phyloP scores from a whole-genome alignment of 2,888 invertebrate genomes.

The Cerastis rubricosa region DNA sequence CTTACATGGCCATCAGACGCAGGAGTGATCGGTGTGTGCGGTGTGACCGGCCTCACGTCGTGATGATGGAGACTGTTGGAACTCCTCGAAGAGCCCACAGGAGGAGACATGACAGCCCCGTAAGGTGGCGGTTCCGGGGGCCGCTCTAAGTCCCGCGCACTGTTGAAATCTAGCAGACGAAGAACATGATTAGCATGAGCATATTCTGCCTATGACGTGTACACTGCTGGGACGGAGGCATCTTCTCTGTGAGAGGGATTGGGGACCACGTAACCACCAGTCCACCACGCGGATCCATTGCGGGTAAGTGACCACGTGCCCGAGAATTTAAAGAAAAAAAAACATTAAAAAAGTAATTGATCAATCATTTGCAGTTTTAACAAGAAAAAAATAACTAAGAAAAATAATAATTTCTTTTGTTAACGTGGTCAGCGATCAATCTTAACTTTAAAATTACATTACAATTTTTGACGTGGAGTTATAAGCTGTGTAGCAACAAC shows the following conservation, averaged over 20 bases:
- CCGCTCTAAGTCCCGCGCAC: conserved; percentile 81
- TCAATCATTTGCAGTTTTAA: conserved; percentile 28
- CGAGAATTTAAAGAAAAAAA: background rate
- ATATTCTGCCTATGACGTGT: background rate
- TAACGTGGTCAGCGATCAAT: conserved; percentile 44
- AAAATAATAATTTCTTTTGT: background rate
- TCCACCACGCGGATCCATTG: background rate
- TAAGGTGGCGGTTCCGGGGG: conserved; percentile 87
- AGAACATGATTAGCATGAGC: conserved; percentile 19
- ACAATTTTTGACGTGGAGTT: conserved; percentile 29
- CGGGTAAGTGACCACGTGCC: background rate
- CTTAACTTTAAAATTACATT: conserved; percentile 48
- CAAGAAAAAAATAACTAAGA: background rate
- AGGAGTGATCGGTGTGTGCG: conserved; percentile 84
- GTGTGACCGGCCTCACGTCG: conserved; percentile 81
- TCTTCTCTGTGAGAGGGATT: background rate
- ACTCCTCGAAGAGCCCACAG: conserved; percentile 83
- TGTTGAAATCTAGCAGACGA: conserved; percentile 79
- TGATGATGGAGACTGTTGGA: conserved; percentile 83
- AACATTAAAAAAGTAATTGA: conserved; percentile 20
- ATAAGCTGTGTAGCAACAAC: background rate
- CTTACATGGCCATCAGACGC: conserved; percentile 86
- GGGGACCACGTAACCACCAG: background rate
- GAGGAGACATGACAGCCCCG: conserved; percentile 83
- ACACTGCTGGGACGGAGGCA: background rate